phyloP scores from a whole-genome alignment of 1,140 invertebrate genomes.

The Lepidurus packardi region DNA sequence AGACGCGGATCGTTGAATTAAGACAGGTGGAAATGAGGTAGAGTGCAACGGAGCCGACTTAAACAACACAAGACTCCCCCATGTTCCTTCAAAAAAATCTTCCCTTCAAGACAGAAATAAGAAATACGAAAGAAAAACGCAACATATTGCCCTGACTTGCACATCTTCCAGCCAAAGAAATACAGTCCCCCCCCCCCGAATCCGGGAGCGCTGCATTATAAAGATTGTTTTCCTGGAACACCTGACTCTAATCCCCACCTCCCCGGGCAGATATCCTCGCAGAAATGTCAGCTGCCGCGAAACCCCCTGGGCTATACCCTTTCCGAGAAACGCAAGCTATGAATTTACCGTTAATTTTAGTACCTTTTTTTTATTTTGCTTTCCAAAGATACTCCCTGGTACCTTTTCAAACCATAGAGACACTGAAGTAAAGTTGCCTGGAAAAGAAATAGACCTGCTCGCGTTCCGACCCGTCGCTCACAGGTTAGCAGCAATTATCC shows the following conservation, averaged over 20 bases:
- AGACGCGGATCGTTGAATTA: not conserved
- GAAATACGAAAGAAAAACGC: not conserved
- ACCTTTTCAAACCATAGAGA: too few species aligned
- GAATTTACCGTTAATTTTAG: too few species aligned
- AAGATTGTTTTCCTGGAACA: not conserved
- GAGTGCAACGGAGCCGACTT: not conserved
- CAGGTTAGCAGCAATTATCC: not conserved
- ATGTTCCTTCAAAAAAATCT: not conserved
- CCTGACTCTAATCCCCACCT: not conserved
- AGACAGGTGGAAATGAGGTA: not conserved
- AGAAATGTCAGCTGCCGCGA: not conserved
- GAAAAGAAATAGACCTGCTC: too few species aligned
- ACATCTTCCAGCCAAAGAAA: not conserved
- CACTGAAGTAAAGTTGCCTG: too few species aligned
- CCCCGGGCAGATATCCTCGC: not conserved
- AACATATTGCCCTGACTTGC: not conserved
- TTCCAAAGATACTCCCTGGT: too few species aligned
- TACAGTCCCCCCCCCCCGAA: not conserved
- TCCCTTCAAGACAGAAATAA: too few species aligned
- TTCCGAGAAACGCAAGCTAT: too few species aligned
- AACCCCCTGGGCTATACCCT: not conserved
- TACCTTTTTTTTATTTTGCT: too few species aligned
- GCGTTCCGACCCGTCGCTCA: too few species aligned
- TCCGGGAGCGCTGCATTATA: not conserved
- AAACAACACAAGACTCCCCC: not conserved